A percentile compares a stretch with the other conserved stretches of the same genome.
Conservation (phyloP, 1,140 invertebrate species). For the Brachionus rubens region DNA sequence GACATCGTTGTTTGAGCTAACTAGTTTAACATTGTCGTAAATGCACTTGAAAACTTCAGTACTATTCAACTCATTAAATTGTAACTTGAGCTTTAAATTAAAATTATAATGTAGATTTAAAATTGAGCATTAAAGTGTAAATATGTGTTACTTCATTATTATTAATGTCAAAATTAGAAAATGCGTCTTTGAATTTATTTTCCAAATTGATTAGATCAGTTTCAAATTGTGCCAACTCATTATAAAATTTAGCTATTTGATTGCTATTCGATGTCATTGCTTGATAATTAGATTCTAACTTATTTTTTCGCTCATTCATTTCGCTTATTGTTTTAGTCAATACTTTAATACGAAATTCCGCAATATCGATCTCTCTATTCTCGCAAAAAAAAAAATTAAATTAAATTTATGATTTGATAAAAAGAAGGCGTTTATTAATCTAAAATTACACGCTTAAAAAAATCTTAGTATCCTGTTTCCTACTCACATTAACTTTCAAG, state of each 20-base stretch:
- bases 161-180: conserved; percentile 32
- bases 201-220: neutral
- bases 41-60: neutral
- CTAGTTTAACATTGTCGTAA: conserved; percentile 25
- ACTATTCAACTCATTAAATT: conserved; percentile 5
- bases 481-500: too few relatives aligned
- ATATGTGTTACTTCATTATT: conserved; percentile 35
- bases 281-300: neutral
- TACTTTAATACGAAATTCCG: conserved; percentile 20
- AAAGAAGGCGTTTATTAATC: too few relatives aligned
- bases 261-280: neutral
- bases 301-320: neutral
- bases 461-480: too few relatives aligned
- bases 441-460: too few relatives aligned
- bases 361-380: conserved; percentile 16
- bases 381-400: neutral
- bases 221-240: neutral
- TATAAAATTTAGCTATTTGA: neutral
- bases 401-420: neutral
- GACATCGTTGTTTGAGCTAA: neutral
- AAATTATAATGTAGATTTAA: too few relatives aligned
- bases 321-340: neutral
- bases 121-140: too few relatives aligned
- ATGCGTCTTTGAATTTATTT: conserved; percentile 19
- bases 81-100: conserved; percentile 36